Evolutionary conservation across 92 coral and sea anemone species (phyloP).

Genomic region (Diadumene lineata): DNA sequence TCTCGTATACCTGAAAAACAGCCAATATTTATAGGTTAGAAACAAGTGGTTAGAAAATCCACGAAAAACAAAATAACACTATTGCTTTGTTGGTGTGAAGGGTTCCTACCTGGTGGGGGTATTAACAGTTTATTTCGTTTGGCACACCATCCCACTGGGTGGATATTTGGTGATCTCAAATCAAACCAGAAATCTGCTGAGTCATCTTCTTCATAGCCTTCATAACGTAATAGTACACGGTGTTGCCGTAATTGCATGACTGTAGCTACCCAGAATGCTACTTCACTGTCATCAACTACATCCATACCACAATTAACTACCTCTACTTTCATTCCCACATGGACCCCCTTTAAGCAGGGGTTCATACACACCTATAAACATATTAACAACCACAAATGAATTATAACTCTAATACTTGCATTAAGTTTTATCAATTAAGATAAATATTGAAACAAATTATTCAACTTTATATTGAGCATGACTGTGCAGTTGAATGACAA

Average conservation of each 20-base stretch:
- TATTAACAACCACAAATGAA: not conserved
- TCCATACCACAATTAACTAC: slow-evolving; percentile 92
- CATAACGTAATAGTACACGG: slow-evolving; percentile 92
- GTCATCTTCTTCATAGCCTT: slow-evolving; percentile 86
- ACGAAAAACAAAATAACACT: not conserved
- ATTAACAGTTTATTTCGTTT: slow-evolving; percentile 93
- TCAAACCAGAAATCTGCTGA: slow-evolving; percentile 98
- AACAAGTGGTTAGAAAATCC: not conserved
- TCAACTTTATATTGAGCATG: too few species aligned
- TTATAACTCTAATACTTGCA: too few species aligned
- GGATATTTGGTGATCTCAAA: slow-evolving; percentile 86
- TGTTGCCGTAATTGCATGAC: slow-evolving; percentile 88
- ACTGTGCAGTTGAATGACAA: too few species aligned
- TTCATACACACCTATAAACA: slow-evolving; percentile 75
- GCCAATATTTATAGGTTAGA: not conserved
- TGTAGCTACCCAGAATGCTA: slow-evolving; percentile 99
- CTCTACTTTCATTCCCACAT: slow-evolving; percentile 99
- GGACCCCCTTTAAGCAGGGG: slow-evolving; percentile 97
- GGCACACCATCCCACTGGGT: slow-evolving; percentile 99
- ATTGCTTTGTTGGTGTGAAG: too few species aligned
- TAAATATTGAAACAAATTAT: too few species aligned
- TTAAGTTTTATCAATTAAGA: too few species aligned
- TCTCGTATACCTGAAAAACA: slow-evolving; percentile 67
- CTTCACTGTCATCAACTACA: slow-evolving; percentile 88
- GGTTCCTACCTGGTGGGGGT: slow-evolving; percentile 89